Evolutionary conservation across 2,797 vertebrate species (phyloP), one percentile per base, ranked within the genome.

Genomic region (Melanotaenia maccullochi): DNA sequence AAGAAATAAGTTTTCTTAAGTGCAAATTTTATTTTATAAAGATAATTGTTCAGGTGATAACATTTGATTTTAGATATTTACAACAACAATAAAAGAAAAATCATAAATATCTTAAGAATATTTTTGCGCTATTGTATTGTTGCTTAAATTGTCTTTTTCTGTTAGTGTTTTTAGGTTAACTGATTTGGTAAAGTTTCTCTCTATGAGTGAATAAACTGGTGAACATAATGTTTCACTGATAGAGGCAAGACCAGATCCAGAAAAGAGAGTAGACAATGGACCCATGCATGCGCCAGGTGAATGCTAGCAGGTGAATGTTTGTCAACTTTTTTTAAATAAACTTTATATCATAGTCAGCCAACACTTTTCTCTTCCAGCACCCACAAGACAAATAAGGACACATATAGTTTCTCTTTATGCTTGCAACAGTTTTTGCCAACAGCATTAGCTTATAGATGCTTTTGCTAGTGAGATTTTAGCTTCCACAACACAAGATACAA

Each of bases 11-110:
- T 79, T 88, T 91, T 90, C 87, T 82, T 88, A 52, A 68, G 62
- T 44, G 76, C 4, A 35, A 85, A 78, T 85, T 85, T 89, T 81
- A 25, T 58, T 79, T 90, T 85, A 57, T 69, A 61, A 72, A 82
- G 82, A 87, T 87, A 92, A 92, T 87, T 75, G 22, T 49, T 22
- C 68, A 81, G 52, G 83, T 84, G 81, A 81, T 64, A 78, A 20
- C 13, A 42, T n/a, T 49, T 4, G 7, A 20, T 49, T 1, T 49
- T 8, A 20, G 6, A 47, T 22, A 4, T 49, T 49, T 20, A 28
- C 3, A 28, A 28, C 3, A 28, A 28, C 3, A 28, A 28, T 5
- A 5, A 32, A 32, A 32, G 6, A 32, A 32, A 32, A 5, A 32
- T 32, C 32, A 5, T 32, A 5, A 7, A 32, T 32, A 32, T 32